A percentile compares a stretch with the other conserved stretches of the same genome.
These are phyloP conservation scores for Brachyalestes nurse DNA, from an alignment of 2,797 vertebrate genomes.

Conservation along the genomic window DNA sequence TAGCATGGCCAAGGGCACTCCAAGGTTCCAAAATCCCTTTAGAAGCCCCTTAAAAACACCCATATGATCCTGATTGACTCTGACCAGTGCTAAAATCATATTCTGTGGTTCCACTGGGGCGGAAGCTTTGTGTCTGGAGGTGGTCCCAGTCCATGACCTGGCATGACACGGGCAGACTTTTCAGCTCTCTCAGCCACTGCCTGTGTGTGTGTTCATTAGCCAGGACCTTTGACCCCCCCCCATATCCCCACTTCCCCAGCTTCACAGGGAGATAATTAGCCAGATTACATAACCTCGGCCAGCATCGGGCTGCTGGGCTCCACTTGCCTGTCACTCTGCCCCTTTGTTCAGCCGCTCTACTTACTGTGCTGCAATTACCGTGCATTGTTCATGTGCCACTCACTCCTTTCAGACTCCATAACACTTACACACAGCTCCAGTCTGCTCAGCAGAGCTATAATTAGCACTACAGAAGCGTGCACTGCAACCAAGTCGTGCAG, in stretches of 20 bases:
- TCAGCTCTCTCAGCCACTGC: slow-evolving; percentile 2
- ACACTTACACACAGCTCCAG: neutral
- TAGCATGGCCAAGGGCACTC: neutral
- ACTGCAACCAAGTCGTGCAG: neutral
- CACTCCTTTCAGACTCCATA: slow-evolving; percentile 44
- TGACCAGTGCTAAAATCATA: neutral
- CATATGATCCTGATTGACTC: neutral
- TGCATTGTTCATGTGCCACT: slow-evolving; percentile 60
- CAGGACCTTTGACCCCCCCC: slow-evolving; percentile 61
- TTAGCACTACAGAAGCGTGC: slow-evolving; percentile 14
- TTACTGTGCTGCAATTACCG: slow-evolving; percentile 66
- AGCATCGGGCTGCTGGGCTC: slow-evolving; percentile 31
- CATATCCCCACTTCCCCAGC: neutral
- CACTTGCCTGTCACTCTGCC: slow-evolving; percentile 53
- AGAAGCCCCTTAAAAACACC: neutral
- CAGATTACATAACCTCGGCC: slow-evolving; percentile 70
- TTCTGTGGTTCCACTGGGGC: neutral
- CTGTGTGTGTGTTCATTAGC: slow-evolving; percentile 59
- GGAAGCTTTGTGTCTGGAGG: neutral
- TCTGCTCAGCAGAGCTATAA: slow-evolving; percentile 2
- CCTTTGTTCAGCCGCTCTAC: slow-evolving; percentile 65
- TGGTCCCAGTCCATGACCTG: neutral
- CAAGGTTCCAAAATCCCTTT: slow-evolving; percentile 2
- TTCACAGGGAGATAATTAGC: slow-evolving; percentile 70
- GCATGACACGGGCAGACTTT: slow-evolving; percentile 3